phyloP scores from a whole-genome alignment of 1,140 invertebrate genomes.

The Hormaphis cornu region DNA sequence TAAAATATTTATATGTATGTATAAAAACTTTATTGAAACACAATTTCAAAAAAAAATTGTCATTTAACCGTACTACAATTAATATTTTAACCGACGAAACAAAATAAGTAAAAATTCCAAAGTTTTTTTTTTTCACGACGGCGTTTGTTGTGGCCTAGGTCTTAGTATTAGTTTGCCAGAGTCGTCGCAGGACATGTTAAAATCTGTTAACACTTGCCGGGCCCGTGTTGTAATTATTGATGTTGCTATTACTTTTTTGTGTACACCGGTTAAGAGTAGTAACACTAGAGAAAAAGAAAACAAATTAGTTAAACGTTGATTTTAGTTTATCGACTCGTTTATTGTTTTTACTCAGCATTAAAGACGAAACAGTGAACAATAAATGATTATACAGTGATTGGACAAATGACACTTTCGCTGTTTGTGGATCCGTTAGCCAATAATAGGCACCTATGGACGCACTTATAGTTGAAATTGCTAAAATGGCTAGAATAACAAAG shows the following conservation, averaged over 20 bases:
- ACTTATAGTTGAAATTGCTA: slow-evolving; percentile 73
- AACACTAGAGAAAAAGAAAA: slow-evolving; percentile 55
- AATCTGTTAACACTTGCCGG: slow-evolving; percentile 78
- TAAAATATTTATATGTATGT: background rate
- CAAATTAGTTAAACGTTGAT: background rate
- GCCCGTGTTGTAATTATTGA: slow-evolving; percentile 89
- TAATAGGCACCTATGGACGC: slow-evolving; percentile 87
- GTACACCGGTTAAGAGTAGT: slow-evolving; percentile 83
- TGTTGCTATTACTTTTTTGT: slow-evolving; percentile 89
- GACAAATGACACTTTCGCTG: slow-evolving; percentile 72
- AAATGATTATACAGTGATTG: slow-evolving; percentile 90
- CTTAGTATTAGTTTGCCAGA: slow-evolving; percentile 84
- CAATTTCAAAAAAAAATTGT: background rate
- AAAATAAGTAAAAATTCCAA: background rate
- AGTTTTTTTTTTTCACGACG: background rate
- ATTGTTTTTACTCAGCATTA: slow-evolving; percentile 57
- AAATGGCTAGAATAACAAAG: slow-evolving; percentile 66
- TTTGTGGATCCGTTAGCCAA: slow-evolving; percentile 87
- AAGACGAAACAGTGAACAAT: slow-evolving; percentile 87
- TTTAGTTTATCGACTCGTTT: background rate
- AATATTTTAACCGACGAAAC: background rate
- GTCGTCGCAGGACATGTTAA: slow-evolving; percentile 97
- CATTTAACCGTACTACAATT: background rate
- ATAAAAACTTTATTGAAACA: background rate
- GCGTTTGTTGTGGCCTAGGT: slow-evolving; percentile 50